These are phyloP conservation scores for Campaea margaritaria DNA, from an alignment of 2,888 invertebrate genomes.

Conservation along the genomic window DNA sequence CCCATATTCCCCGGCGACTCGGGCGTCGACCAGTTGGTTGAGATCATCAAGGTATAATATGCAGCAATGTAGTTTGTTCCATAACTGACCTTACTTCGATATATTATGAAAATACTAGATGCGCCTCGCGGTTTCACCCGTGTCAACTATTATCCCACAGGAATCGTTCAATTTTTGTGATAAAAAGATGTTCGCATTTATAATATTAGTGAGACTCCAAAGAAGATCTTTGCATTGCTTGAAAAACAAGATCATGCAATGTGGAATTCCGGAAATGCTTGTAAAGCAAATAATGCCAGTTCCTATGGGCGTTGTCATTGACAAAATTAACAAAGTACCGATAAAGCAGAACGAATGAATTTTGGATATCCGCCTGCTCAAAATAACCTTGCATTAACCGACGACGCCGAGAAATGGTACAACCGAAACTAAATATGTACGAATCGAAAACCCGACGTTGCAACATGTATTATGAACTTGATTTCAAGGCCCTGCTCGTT, in stretches of 20 bases:
- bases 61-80: too few relatives aligned
- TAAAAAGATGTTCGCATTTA: too few relatives aligned
- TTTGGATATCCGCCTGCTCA: background rate
- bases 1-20: slow-evolving; percentile 99
- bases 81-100: too few relatives aligned
- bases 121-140: background rate
- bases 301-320: too few relatives aligned
- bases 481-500: slow-evolving; percentile 56
- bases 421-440: slow-evolving; percentile 7
- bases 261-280: too few relatives aligned
- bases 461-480: slow-evolving; percentile 59
- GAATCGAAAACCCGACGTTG: slow-evolving; percentile 12
- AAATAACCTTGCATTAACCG: background rate
- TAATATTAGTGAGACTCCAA: too few relatives aligned
- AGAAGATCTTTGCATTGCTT: too few relatives aligned
- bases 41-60: slow-evolving; percentile 99
- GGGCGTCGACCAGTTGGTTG: slow-evolving; percentile 99
- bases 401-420: background rate
- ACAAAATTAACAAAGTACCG: background rate
- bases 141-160: too few relatives aligned
- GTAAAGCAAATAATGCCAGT: too few relatives aligned
- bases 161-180: too few relatives aligned
- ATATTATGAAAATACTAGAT: background rate
- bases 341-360: background rate
- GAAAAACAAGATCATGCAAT: too few relatives aligned